These are phyloP conservation scores for Hyalella azteca DNA, from an alignment of 2,888 invertebrate species.

Conservation along the genomic window DNA sequence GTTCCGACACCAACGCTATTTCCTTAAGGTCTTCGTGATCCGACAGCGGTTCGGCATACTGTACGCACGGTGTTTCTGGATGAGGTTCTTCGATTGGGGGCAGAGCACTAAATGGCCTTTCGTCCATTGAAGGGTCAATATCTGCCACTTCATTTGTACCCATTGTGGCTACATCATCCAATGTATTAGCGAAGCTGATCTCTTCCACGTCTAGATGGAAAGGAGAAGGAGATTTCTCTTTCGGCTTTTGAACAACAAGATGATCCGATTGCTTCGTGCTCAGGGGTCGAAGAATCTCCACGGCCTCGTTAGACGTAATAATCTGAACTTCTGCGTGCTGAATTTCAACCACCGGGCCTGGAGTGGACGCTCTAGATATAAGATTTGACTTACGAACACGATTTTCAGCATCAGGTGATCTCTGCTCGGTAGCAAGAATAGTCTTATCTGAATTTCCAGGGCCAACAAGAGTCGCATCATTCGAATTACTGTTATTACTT, in stretches of 20 bases:
- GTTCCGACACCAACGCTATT: neutral
- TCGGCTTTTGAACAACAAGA: neutral
- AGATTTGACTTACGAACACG: neutral
- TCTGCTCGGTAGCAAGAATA: slow-evolving; percentile 41
- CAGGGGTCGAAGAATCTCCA: neutral
- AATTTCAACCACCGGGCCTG: slow-evolving; percentile 17
- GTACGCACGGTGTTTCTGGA: neutral
- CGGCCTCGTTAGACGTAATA: neutral
- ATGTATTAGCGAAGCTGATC: slow-evolving; percentile 55
- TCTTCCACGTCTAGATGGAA: slow-evolving; percentile 46
- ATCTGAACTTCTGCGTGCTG: slow-evolving; percentile 38
- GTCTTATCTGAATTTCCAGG: slow-evolving; percentile 45
- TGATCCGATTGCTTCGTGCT: neutral
- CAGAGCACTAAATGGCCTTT: neutral
- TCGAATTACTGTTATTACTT: slow-evolving; percentile 39
- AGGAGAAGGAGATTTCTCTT: slow-evolving; percentile 35
- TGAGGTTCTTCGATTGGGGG: slow-evolving; percentile 32
- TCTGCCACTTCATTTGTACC: slow-evolving; percentile 57
- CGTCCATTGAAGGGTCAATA: slow-evolving; percentile 44
- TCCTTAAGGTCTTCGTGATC: slow-evolving; percentile 23
- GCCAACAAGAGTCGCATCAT: slow-evolving; percentile 46
- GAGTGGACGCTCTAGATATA: slow-evolving; percentile 39
- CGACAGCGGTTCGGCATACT: neutral
- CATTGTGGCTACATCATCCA: slow-evolving; percentile 55
- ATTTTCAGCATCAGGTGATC: slow-evolving; percentile 35